Percentiles rank a stretch among this genome's conserved stretches.
These are phyloP conservation scores for Wiebesia pumilae DNA, from an alignment of 1,140 invertebrate genomes.

Conservation along the genomic window DNA sequence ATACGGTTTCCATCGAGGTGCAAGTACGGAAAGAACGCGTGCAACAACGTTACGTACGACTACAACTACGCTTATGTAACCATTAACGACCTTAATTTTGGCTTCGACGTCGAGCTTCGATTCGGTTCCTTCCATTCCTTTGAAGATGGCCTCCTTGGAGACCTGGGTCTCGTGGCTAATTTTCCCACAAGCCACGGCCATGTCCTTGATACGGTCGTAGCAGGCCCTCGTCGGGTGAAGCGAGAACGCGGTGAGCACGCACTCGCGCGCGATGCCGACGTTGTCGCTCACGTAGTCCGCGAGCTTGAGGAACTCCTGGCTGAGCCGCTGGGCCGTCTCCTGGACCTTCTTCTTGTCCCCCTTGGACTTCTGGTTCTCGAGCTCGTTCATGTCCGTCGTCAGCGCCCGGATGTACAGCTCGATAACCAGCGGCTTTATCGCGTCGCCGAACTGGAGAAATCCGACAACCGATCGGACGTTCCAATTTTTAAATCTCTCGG, in stretches of 20 bases:
- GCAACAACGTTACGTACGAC: too few species aligned
- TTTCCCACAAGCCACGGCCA: constrained; percentile 76
- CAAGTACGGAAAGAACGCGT: too few species aligned
- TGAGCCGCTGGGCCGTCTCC: constrained; percentile 76
- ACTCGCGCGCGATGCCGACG: constrained; percentile 78
- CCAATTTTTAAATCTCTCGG: too few species aligned
- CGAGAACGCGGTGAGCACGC: constrained; percentile 81
- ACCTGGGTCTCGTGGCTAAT: constrained; percentile 52
- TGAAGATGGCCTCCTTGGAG: constrained; percentile 44
- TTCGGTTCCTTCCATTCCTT: not conserved
- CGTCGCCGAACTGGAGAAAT: constrained; percentile 75
- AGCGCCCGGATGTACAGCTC: constrained; percentile 84
- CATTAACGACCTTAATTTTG: constrained; percentile 14
- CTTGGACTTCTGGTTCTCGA: constrained; percentile 81
- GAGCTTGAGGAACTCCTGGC: constrained; percentile 77
- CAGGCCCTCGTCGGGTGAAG: constrained; percentile 77
- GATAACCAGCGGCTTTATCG: constrained; percentile 80
- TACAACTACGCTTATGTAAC: too few species aligned
- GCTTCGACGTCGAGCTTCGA: not conserved
- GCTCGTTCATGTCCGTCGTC: constrained; percentile 84
- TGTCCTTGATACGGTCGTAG: constrained; percentile 74
- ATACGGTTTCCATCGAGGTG: too few species aligned
- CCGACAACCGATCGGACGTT: not conserved
- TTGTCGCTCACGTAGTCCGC: constrained; percentile 77
- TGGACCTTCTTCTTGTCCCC: constrained; percentile 74